phyloP scores from a whole-genome alignment of 2,888 invertebrate genomes.

The Anoplius nigerrimus region DNA sequence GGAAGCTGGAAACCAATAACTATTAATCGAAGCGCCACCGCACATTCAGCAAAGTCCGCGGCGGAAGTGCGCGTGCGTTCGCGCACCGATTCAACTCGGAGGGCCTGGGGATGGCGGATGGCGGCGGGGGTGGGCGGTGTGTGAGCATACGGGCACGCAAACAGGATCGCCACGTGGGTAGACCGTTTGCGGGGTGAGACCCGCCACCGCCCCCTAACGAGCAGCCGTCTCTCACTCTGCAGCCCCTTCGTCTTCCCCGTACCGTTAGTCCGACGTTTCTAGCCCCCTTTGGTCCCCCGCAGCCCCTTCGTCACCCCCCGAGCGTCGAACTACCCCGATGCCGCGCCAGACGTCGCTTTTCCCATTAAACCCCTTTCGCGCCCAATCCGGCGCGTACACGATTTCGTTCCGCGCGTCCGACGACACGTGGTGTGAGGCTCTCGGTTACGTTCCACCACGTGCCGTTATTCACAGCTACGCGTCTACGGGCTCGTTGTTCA shows the following conservation, averaged over 20 bases:
- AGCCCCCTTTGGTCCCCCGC: not conserved
- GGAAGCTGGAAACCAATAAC: slow-evolving; percentile 62
- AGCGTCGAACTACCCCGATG: too few relatives aligned
- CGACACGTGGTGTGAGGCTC: not conserved
- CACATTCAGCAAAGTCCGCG: slow-evolving; percentile 68
- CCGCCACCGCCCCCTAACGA: slow-evolving; percentile 50
- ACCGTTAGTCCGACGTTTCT: too few relatives aligned
- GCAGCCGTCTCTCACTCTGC: slow-evolving; percentile 54
- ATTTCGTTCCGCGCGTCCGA: slow-evolving; percentile 1
- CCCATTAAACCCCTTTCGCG: slow-evolving; percentile 48
- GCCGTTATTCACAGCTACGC: not conserved
- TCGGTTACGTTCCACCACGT: not conserved
- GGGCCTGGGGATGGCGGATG: slow-evolving; percentile 12
- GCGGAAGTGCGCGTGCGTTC: not conserved
- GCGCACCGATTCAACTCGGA: slow-evolving; percentile 17
- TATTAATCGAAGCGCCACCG: slow-evolving; percentile 69
- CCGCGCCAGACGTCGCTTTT: slow-evolving; percentile 37
- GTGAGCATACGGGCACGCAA: not conserved
- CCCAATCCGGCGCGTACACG: slow-evolving; percentile 17
- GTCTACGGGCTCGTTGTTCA: not conserved
- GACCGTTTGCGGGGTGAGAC: slow-evolving; percentile 1
- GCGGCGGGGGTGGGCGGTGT: not conserved
- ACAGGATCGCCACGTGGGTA: slow-evolving; percentile 5
- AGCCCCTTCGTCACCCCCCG: slow-evolving; percentile 36
- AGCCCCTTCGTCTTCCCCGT: slow-evolving; percentile 35